Base-by-base conservation (phyloP, 1,140 invertebrate genomes). In the Palaemon carinicauda region DNA sequence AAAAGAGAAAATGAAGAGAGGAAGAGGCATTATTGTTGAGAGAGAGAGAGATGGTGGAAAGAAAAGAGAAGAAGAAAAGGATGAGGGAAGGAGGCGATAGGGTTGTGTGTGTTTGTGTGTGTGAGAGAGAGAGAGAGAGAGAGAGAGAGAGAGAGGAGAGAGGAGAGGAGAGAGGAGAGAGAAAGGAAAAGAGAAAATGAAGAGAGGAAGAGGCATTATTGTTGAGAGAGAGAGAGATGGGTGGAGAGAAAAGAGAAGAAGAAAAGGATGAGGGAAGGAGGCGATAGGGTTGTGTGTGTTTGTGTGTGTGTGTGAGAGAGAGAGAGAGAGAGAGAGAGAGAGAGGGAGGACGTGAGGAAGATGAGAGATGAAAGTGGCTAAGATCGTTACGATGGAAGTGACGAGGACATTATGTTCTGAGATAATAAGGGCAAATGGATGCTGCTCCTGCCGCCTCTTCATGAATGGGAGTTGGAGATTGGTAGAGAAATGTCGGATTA, bases 261-360 rank as follows among this genome's bases (percentile, higher is more conserved):
- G 19, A 24, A 3, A 24, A 52, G n/a, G 21, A 60, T 52, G 31
- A 53, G 24, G 53, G 53, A 53, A 60, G 53, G 12, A 29, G 3
- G 75, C 19, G 75, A 50, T 24, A 41, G 10, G 77, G 41, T 21
- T 24, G 21, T 12, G n/a, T n/a, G n/a, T n/a, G n/a, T n/a, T n/a
- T n/a, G n/a, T n/a, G n/a, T n/a, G n/a, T n/a, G n/a, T n/a, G n/a
- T n/a, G 77, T 53, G 51, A 31, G 51, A 53, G 77, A 79, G 77
- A 53, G 51, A 53, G 77, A 53, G 51, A 53, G 75, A 53, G 41
- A 78, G 75, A 78, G 41, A 78, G 75, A 53, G 51, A 78, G 77
- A 79, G 77, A 12, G 24, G 12, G 24, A 21, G 60, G 21, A 65
- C 60, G 60, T 65, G 15, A 12, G 19, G 24, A 24, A 60, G 24